Conservation (phyloP, 2,888 invertebrate genomes). For the Ceraclea dissimilis region DNA sequence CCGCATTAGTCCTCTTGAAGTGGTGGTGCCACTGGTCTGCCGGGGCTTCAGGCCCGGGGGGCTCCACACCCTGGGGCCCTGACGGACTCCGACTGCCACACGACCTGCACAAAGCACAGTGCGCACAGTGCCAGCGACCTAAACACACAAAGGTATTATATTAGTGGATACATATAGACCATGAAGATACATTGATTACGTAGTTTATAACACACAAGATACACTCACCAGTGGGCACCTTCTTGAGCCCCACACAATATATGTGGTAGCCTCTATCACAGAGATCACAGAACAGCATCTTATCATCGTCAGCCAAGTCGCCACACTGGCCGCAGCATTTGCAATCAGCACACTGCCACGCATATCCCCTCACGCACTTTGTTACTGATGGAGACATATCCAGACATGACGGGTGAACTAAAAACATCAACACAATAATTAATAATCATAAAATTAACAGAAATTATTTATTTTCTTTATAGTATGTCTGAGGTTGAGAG, state of each 20-base stretch:
- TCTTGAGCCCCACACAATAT: constrained; percentile 76
- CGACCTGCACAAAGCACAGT: constrained; percentile 64
- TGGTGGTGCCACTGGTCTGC: constrained; percentile 43
- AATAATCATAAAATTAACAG: too few relatives aligned
- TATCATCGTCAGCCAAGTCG: constrained; percentile 75
- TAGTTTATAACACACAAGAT: too few relatives aligned
- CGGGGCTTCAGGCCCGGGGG: constrained; percentile 33
- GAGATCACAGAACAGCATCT: constrained; percentile 90
- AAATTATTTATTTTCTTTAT: too few relatives aligned
- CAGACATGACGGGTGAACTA: constrained; percentile 82
- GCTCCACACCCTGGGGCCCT: constrained; percentile 31
- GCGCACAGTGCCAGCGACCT: constrained; percentile 82
- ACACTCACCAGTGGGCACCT: constrained; percentile 66
- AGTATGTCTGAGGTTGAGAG: too few relatives aligned
- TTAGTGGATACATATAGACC: constrained; percentile 1
- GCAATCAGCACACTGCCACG: constrained; percentile 92
- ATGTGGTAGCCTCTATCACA: constrained; percentile 93
- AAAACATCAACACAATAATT: constrained; percentile 20
- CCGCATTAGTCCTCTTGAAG: constrained; percentile 39
- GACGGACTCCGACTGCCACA: constrained; percentile 51
- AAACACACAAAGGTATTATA: constrained; percentile 15
- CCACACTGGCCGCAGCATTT: constrained; percentile 83
- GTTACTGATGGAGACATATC: constrained; percentile 79
- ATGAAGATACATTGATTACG: too few relatives aligned
- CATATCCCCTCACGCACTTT: constrained; percentile 73